Evolutionary conservation across 2,797 vertebrate genomes (phyloP), one percentile per base, ranked within the genome.

Genomic region (Fringilla coelebs): DNA sequence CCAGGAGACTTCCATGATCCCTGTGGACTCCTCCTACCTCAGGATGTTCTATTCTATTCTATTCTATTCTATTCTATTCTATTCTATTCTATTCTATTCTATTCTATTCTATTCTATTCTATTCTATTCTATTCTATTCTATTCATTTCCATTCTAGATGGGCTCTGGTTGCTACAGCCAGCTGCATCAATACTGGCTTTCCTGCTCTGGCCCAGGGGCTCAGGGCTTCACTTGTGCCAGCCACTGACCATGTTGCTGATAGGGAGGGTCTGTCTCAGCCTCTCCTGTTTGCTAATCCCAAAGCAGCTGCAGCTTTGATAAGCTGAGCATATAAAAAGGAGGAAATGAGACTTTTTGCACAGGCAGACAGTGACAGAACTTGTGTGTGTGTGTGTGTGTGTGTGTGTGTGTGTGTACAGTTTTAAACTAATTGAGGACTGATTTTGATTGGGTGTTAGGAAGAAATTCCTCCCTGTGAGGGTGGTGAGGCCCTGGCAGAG

Each of bases 161-260:
- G 21, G 40, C 43, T 41, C 32, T 57, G 52, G 17, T 34, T 52
- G n/a, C 46, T 55, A 22, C 57, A 60, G 22, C 17, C 66, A 81
- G 41, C 36, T 77, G 31, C 46, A 38, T 36, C 21, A 13, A 19
- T 31, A 11, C 31, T 6, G 6, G 36, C 6, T 48, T 79, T 29
- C n/a, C 54, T 43, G 45, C 11, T 5, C 40, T 32, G 48, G 8
- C 15, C 4, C 2, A 0, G 67, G 41, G 31, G 19, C 45, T 79
- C 68, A 36, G n/a, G 45, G n/a, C 16, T 17, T 28, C 48, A 7
- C 28, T 16, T 13, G 26, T 3, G 4, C 18, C 51, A 31, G 40
- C 38, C 4, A 7, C 38, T 1, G 4, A 11, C 19, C 7, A 1
- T 2, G 34, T 4, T 5, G 6, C 51, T 32, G 55, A 46, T 28